Percentiles rank a stretch among this genome's conserved stretches.
These are phyloP conservation scores for Sinosuthora webbiana DNA, from an alignment of 2,113 vertebrate species.

Conservation along the genomic window DNA sequence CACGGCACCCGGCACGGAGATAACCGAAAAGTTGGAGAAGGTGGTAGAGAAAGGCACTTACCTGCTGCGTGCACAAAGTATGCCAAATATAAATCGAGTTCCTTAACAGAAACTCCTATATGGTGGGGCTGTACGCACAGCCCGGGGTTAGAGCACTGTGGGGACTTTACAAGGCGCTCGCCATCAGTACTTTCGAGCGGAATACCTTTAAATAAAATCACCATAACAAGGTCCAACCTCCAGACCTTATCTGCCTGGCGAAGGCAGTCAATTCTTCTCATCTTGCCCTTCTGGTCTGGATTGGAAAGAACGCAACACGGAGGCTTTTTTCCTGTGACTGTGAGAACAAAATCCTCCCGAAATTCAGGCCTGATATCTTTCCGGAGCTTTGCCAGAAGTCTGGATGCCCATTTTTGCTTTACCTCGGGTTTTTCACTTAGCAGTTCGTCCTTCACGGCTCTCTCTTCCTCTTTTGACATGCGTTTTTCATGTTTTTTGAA, in stretches of 20 bases:
- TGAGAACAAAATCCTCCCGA: constrained; percentile 99
- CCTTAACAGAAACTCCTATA: constrained; percentile 99
- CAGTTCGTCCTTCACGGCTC: constrained; percentile 97
- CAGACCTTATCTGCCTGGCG: constrained; percentile 99
- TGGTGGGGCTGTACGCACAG: constrained; percentile 98
- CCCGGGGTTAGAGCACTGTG: constrained; percentile 95
- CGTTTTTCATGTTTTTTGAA: constrained; percentile 99
- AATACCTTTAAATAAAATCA: constrained; percentile 99
- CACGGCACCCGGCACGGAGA: background rate
- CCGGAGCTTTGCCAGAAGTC: constrained; percentile 95
- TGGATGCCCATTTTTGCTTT: constrained; percentile 99
- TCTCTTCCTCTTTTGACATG: constrained; percentile 99
- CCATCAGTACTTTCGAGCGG: constrained; percentile 99
- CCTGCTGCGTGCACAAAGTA: constrained; percentile 97
- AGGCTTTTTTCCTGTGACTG: constrained; percentile 96
- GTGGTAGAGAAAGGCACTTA: constrained; percentile 75
- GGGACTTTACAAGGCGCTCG: constrained; percentile 96
- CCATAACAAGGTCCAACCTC: constrained; percentile 99
- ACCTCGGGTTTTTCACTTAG: constrained; percentile 98
- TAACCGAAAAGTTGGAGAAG: constrained; percentile 43
- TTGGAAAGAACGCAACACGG: constrained; percentile 98
- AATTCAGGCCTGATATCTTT: constrained; percentile 99
- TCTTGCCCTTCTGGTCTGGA: constrained; percentile 99
- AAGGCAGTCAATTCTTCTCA: constrained; percentile 98
- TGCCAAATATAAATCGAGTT: constrained; percentile 99